Base-by-base conservation (phyloP, 2,888 invertebrate species). In the Platycnemis pennipes region DNA sequence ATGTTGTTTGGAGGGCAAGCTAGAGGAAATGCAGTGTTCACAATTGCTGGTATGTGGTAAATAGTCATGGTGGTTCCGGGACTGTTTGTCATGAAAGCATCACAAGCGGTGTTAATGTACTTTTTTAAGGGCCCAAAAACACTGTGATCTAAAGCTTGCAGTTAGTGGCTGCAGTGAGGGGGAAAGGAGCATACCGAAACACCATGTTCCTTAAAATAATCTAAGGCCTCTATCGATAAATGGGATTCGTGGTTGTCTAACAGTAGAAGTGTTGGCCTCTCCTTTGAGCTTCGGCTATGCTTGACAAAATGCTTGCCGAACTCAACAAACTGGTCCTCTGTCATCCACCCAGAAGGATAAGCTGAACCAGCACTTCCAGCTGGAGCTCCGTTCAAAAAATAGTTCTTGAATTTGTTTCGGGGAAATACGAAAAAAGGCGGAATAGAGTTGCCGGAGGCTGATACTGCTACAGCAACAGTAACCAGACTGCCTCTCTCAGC, bases 341-440 rank as follows among this genome's bases (percentile, higher is more conserved):
- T 94, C 69, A 95, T 94, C 95, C 95, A 95, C 5, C 95, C 95
- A 53, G 94, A 91, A 42, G 94, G 94, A 94, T 63, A 85, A 22
- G 95, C 94, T 3, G 87, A 42, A 77, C 96, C 96, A 22, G 95
- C 94, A 94, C 95, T 95, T 77, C 96, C 96, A 91, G 95, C 94
- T 53, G 96, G 96, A 63, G 95, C 96, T 95, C 95, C 95, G 87
- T 95, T 94, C 5, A 96, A 88, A 96, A 96, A 96, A 77, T 95
- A 95, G 53, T 95, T 94, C 91, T 96, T 95, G 95, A 95, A 96
- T 31, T 96, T 95, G 89, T 95, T 95, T n/a, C 96, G 95, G 1
- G 96, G 96, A 95, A 96, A 96, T 26, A 96, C 95, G 37, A 96
- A 95, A 86, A 96, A 95, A 8, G 96, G 96, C 45, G 96, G 96